Conservation (phyloP, 2,113 vertebrate species). For the Peromyscus leucopus region DNA sequence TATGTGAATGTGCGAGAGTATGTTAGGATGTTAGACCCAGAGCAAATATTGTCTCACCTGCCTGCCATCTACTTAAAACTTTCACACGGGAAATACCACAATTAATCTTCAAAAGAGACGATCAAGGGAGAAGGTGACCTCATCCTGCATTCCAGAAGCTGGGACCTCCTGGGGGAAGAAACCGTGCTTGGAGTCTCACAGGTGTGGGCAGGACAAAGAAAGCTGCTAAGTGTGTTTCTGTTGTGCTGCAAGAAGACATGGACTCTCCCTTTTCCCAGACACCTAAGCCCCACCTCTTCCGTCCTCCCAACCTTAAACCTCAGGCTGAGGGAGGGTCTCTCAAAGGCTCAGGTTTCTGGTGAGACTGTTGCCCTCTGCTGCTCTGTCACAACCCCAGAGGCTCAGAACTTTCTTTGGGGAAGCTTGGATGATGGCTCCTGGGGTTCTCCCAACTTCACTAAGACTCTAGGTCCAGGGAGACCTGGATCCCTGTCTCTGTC, state of each 20-base stretch:
- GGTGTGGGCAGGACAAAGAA: not conserved
- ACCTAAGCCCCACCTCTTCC: no score
- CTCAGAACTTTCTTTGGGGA: not conserved
- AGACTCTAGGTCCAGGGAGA: not conserved
- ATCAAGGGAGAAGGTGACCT: not conserved
- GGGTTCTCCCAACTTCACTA: no score
- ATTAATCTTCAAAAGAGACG: not conserved
- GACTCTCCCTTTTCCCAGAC: no score
- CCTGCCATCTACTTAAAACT: not conserved
- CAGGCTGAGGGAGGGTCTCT: not conserved
- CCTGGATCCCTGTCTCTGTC: not conserved
- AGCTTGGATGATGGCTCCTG: not conserved
- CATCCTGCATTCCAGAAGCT: not conserved
- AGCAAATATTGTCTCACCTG: not conserved
- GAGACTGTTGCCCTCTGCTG: not conserved
- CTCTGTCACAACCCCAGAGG: not conserved
- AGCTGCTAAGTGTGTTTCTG: not conserved
- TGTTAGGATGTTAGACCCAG: not conserved
- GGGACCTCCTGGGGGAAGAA: not conserved
- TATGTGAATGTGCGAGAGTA: not conserved
- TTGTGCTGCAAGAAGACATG: not conserved
- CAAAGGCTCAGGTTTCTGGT: not conserved
- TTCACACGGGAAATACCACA: not conserved
- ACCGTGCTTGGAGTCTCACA: not conserved
- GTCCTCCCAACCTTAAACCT: not conserved